Percentiles rank a stretch among this genome's conserved stretches.
Conservation (phyloP, 2,113 vertebrate species). For the Noctilio leporinus region DNA sequence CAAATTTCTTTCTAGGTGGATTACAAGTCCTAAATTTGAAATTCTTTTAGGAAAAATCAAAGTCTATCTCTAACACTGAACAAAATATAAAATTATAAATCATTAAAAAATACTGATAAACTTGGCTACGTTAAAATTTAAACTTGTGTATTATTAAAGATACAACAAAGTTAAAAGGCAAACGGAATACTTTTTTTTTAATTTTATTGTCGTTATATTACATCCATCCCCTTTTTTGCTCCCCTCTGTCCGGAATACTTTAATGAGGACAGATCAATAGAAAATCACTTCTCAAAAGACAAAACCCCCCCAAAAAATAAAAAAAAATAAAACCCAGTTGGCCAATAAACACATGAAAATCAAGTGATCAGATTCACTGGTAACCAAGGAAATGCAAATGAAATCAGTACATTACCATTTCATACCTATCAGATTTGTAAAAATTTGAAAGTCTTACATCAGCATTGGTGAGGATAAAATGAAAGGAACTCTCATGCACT, state of each 20-base stretch:
- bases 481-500: background rate
- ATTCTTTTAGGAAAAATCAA: background rate
- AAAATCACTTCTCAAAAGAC: background rate
- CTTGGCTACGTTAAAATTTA: constrained; percentile 6
- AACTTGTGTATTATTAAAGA: background rate
- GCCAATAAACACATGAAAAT: background rate
- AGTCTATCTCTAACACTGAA: background rate
- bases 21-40: background rate
- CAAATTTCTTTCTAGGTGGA: constrained; percentile 23
- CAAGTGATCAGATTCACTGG: background rate
- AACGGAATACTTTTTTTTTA: no score
- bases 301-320: no score
- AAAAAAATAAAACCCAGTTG: background rate
- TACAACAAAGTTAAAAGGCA: background rate
- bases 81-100: background rate
- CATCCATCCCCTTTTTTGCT: no score
- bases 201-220: no score
- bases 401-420: background rate
- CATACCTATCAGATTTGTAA: background rate
- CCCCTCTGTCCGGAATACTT: no score
- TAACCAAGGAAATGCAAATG: background rate
- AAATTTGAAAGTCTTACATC: background rate
- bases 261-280: background rate
- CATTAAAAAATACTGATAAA: constrained; percentile 21
- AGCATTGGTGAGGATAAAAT: background rate